Evolutionary conservation across 2,888 invertebrate genomes (phyloP).

Genomic region (Alentia gelatinosa): DNA sequence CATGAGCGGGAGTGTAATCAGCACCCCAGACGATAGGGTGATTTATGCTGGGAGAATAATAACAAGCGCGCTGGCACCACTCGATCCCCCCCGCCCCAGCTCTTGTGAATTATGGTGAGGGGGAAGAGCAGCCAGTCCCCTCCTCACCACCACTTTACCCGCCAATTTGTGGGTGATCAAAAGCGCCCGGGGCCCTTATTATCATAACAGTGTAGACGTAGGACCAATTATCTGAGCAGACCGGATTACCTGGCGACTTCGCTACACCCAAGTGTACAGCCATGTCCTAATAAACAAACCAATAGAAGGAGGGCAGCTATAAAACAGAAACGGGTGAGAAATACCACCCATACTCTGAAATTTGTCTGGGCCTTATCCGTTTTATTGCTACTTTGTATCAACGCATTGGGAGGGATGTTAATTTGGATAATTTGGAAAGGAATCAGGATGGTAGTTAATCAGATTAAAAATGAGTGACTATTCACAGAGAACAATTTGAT

Average conservation of each 20-base stretch:
- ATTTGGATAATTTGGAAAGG: too few species aligned
- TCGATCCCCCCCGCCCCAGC: neutral
- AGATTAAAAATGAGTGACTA: too few species aligned
- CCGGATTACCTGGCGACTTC: neutral
- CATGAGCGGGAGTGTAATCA: neutral
- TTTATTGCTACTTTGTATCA: too few species aligned
- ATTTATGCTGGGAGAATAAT: too few species aligned
- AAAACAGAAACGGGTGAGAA: too few species aligned
- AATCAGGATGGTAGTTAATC: too few species aligned
- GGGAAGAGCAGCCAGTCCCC: neutral
- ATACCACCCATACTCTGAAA: too few species aligned
- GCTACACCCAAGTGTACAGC: neutral
- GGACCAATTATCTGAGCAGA: neutral
- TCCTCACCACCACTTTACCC: neutral
- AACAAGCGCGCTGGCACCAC: neutral
- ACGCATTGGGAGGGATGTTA: too few species aligned
- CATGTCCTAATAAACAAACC: neutral
- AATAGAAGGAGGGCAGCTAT: too few species aligned
- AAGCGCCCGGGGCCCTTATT: neutral
- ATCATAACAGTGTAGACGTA: neutral
- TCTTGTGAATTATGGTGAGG: neutral
- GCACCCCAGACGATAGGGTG: too few species aligned
- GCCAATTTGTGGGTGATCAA: constrained; percentile 7
- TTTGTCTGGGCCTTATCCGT: too few species aligned
- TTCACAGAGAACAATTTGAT: too few species aligned